Base-by-base conservation (phyloP, 2,113 vertebrate genomes). In the Oryzias woworae region DNA sequence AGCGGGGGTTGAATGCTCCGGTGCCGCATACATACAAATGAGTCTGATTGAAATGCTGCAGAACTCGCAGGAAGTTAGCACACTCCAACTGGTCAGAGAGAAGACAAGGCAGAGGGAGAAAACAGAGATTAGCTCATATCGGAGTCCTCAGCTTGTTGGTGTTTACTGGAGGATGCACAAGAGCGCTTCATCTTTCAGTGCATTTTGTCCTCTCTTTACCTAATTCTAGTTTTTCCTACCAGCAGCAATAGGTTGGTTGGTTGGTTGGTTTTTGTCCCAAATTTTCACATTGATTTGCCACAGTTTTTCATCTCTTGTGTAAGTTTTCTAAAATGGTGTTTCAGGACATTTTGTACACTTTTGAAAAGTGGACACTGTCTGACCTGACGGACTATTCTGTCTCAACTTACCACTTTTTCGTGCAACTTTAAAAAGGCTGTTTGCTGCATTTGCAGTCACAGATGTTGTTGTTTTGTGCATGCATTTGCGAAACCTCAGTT, bases 11-110 rank as follows among this genome's bases (percentile, higher is more conserved):
- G 75, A 93, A 94, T 41, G 92, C 92, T 41, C 92, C 92, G 0
- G 92, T 94, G 20, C 92, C 92, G 26, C 92, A 94, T 36, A 91
- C 78, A 10, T 93, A 93, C 55, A 94, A 87, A 65, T 94, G 92
- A 53, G 89, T 93, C 82, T 93, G 88, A 78, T 94, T 94, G 58
- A 89, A 93, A 41, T 79, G 78, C 70, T 94, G 91, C 57, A 94
- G 78, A 36, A 93, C 92, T 24, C 92, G 82, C 70, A 93, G 78
- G 85, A 93, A 94, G 86, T 94, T 94, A 1, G 88, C 90, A 74
- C 92, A 94, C 73, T 94, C 92, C 73, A 75, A 51, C 92, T 93
- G 77, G 8, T 62, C 15, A 43, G 13, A 44, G 26, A 69, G 3
- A 72, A 2, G 58, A 1, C 55, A 16, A 47, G 2, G 53, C 23